These are phyloP conservation scores for Mus musculus DNA, from an alignment of 2,113 vertebrate genomes.

Conservation along the genomic window DNA sequence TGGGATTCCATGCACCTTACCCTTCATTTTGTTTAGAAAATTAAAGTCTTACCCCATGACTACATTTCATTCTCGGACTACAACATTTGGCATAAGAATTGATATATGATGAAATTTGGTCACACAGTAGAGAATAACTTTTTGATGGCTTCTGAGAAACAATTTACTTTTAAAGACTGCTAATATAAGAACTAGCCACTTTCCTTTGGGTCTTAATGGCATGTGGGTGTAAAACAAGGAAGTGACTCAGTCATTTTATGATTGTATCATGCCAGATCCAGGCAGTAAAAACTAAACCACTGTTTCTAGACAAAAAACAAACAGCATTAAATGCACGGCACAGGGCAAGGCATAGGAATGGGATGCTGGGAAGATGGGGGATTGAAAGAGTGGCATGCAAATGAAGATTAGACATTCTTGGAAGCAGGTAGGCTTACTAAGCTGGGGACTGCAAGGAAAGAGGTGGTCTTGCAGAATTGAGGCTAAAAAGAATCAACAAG, in stretches of 20 bases:
- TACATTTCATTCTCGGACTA: background rate
- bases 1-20: background rate
- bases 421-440: background rate
- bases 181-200: background rate
- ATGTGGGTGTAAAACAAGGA: background rate
- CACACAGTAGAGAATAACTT: background rate
- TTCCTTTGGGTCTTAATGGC: slow-evolving; percentile 37
- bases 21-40: slow-evolving; percentile 7
- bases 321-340: background rate
- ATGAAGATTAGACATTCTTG: slow-evolving; percentile 1
- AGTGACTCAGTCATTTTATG: background rate
- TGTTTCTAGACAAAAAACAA: background rate
- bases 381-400: background rate
- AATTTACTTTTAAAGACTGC: slow-evolving; percentile 14
- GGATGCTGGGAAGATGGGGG: background rate
- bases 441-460: background rate
- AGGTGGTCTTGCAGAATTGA: background rate
- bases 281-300: background rate
- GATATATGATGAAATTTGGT: background rate
- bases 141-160: background rate
- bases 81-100: background rate
- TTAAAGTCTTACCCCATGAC: background rate
- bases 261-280: background rate
- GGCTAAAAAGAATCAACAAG: background rate
- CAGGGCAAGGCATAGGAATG: no score